Evolutionary conservation across 2,113 vertebrate genomes (phyloP), one percentile per base, ranked within the genome.

Genomic region (Lucifuga dentata): DNA sequence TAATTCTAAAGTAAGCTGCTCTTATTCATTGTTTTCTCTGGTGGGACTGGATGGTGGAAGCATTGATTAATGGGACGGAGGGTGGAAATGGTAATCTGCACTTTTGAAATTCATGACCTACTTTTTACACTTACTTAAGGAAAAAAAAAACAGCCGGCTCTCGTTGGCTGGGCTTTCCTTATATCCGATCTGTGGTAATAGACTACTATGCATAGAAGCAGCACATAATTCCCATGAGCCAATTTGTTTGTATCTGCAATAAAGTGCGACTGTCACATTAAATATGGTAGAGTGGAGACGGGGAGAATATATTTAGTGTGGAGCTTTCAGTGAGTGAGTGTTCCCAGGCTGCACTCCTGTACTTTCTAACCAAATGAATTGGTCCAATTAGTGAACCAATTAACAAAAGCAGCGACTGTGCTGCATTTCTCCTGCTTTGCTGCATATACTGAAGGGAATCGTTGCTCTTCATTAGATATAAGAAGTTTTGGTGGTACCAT

Each of bases 21-120:
- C 73, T 86, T 85, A 81, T 82, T 87, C 81, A 75, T 89, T 90
- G 86, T 91, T 92, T 85, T 84, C 88, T 90, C 91, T 81, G 76
- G 80, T 89, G 90, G 88, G 84, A 83, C 69, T 78, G 74, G 20
- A 59, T 45, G 60, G 79, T 6, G 23, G 71, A 82, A 86, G 67
- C 20, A 23, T 73, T 92, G 89, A 92, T 92, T 90, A 92, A 92
- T 92, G 88, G 68, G 60, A 84, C 41, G 52, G 61, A 79, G 65
- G 65, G 36, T 74, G 79, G 64, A 83, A 90, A 90, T 84, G 73
- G 78, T 90, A 90, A 90, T 92, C 77, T 83, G 69, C 76, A 85
- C 77, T 84, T 89, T 82, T 89, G 61, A 84, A 86, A 90, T 86
- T 73, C 81, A 80, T 89, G 89, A 85, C 89, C 91, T 89, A 92